A percentile compares a stretch with the other conserved stretches of the same genome.
These are phyloP conservation scores for Mantis religiosa DNA, from an alignment of 2,888 invertebrate genomes.

Conservation along the genomic window DNA sequence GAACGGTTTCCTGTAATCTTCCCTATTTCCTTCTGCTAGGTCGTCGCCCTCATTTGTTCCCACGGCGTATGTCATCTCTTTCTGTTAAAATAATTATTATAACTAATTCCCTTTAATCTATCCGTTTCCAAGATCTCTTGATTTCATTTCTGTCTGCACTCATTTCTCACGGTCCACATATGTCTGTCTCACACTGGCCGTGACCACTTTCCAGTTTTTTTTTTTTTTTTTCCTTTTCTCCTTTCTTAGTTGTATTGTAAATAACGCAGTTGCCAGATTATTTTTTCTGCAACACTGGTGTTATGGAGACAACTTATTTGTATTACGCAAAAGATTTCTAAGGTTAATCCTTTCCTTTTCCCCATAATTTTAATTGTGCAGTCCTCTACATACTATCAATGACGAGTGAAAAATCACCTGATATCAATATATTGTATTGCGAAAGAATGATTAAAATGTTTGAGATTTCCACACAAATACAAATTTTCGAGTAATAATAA, in stretches of 20 bases:
- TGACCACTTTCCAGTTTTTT: background rate
- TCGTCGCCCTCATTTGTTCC: background rate
- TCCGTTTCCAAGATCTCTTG: background rate
- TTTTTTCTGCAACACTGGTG: too few relatives aligned
- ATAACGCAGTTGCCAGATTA: too few relatives aligned
- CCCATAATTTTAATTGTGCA: too few relatives aligned
- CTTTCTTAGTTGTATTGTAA: background rate
- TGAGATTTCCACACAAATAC: too few relatives aligned
- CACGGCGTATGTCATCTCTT: background rate
- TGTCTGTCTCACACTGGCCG: background rate
- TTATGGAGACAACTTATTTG: too few relatives aligned
- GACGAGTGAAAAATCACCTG: too few relatives aligned
- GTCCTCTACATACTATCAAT: too few relatives aligned
- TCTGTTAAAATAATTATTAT: background rate
- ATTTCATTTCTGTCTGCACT: background rate
- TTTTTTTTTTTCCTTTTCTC: background rate
- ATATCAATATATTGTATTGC: too few relatives aligned
- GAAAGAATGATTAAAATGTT: too few relatives aligned
- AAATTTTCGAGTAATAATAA: too few relatives aligned
- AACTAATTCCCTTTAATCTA: background rate
- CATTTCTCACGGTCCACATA: background rate
- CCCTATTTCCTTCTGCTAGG: background rate
- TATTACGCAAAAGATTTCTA: too few relatives aligned
- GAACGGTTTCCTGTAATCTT: background rate
- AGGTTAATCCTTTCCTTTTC: too few relatives aligned